These are phyloP conservation scores for Lithophane leautieri DNA, from an alignment of 2,888 invertebrate genomes.

Conservation along the genomic window DNA sequence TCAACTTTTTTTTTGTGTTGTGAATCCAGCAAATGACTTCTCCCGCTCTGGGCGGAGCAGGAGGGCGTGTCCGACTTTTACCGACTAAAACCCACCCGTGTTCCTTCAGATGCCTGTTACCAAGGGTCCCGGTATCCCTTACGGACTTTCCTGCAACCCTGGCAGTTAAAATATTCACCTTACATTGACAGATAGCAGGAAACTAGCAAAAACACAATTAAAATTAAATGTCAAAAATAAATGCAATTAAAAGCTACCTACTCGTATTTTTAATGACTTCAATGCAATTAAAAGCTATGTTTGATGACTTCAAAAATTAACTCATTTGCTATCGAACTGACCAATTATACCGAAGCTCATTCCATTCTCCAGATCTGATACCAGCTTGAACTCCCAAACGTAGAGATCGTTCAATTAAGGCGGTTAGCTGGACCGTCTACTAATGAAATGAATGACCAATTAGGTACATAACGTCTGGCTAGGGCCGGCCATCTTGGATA, in stretches of 20 bases:
- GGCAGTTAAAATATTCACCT: neutral
- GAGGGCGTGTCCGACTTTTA: too few relatives aligned
- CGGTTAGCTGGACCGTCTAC: conserved; percentile 34
- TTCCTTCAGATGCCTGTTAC: too few relatives aligned
- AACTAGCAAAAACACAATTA: neutral
- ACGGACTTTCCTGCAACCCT: too few relatives aligned
- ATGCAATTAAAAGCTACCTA: too few relatives aligned
- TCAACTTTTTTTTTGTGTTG: too few relatives aligned
- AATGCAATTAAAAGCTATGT: neutral
- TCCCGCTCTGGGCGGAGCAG: too few relatives aligned
- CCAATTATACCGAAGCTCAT: neutral
- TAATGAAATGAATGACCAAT: conserved; percentile 63
- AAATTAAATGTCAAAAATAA: neutral
- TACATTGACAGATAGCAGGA: neutral
- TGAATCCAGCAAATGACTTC: too few relatives aligned
- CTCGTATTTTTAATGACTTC: neutral
- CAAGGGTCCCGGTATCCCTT: too few relatives aligned
- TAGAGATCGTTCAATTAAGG: conserved; percentile 55
- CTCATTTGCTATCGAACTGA: neutral
- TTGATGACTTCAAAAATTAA: neutral
- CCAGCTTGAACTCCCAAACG: conserved; percentile 52
- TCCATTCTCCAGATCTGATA: conserved; percentile 11
- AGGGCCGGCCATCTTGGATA: conserved; percentile 37
- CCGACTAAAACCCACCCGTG: too few relatives aligned
- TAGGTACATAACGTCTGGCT: conserved; percentile 48